Base-by-base conservation (phyloP, 2,797 vertebrate genomes). In the Hydrolagus colliei region DNA sequence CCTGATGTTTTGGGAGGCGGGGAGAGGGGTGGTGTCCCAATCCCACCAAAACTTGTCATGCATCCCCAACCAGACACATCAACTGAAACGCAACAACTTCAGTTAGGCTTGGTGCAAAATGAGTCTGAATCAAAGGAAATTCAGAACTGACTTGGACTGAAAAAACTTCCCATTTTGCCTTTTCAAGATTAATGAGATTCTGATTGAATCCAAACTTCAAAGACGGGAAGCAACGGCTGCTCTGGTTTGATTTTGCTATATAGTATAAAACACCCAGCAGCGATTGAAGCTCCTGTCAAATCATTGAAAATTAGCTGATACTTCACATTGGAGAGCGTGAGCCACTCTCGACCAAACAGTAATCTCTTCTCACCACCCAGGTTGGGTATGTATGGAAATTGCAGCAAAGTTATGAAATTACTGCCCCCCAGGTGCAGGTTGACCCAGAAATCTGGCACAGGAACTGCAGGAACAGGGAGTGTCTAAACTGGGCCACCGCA, bases 181-280 rank as follows among this genome's bases (percentile, higher is more conserved):
- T 61, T 14, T 27, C 63, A 80, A 80, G 78, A 65, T 27, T 80
- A 80, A 80, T 80, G 78, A 80, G 59, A 80, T 80, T 80, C 78
- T 35, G 62, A 80, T 63, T 80, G 78, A 80, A 67, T 80, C 12
- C 62, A 35, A 80, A 18, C 78, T 84, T 84, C 79, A 84, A 84
- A 84, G 79, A 32, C 79, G 67, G 9, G n/a, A 84, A 35, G 0
- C 41, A 52, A 52, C 41, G 41, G 79, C 79, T 68, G 79, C 65
- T 84, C 79, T 68, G 65, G 79, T 32, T 71, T 71, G 67, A 68
- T 68, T 84, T 84, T 84, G 71, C 32, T 68, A 71, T 71, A 16
- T 7, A 35, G 27, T 27, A 27, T 27, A 84, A 32, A 52, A 84
- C 68, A 27, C 27, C 16, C 16, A 16, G 79, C 79, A 71, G 9